A percentile compares a stretch with the other conserved stretches of the same genome.
Conservation (phyloP, 2,113 vertebrate species). For the Eurystomus gularis region DNA sequence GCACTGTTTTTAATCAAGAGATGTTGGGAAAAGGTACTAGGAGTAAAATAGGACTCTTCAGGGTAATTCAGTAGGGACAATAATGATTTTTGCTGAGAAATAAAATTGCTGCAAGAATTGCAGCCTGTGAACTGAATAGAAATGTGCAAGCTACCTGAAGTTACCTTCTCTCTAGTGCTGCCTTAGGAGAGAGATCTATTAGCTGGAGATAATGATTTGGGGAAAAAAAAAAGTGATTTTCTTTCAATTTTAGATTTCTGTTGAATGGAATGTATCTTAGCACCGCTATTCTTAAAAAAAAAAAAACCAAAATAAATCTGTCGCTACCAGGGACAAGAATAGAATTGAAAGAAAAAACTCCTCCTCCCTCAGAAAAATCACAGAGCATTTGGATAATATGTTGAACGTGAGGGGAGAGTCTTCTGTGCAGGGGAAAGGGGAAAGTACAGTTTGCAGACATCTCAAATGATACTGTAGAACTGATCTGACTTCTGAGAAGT, state of each 20-base stretch:
- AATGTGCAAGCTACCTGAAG: not conserved
- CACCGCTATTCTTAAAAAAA: not conserved
- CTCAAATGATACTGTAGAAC: not conserved
- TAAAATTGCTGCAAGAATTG: constrained; percentile 27
- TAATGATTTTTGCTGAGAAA: constrained; percentile 68
- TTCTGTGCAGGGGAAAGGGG: not conserved
- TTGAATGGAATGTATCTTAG: not conserved
- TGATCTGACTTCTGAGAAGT: not conserved
- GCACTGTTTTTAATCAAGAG: constrained; percentile 68
- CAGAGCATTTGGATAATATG: not conserved
- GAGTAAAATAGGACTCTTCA: constrained; percentile 46
- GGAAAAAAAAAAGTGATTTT: not conserved
- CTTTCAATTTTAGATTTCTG: not conserved
- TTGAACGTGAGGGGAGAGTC: not conserved
- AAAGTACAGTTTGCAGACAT: not conserved
- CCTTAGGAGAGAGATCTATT: not conserved
- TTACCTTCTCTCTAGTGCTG: not conserved
- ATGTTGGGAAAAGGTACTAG: constrained; percentile 27
- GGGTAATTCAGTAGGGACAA: constrained; percentile 35
- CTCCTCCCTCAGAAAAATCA: not conserved
- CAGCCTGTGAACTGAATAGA: constrained; percentile 18
- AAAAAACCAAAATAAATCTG: not conserved
- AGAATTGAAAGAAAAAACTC: not conserved
- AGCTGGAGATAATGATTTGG: not conserved
- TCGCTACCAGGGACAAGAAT: not conserved